Base-by-base conservation (phyloP, 2,888 invertebrate genomes). In the Apamea anceps region DNA sequence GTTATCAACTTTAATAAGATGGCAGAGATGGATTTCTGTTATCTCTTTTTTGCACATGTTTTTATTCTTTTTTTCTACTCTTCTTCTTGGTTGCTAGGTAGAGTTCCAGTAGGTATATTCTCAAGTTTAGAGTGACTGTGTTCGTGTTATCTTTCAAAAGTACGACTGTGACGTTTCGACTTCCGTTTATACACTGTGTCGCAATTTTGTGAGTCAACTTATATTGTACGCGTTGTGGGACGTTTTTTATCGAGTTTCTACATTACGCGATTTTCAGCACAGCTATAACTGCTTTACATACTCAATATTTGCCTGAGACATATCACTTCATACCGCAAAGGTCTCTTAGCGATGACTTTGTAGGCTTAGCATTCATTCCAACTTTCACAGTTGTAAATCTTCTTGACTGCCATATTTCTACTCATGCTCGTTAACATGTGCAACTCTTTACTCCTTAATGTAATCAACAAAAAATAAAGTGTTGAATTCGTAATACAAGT, bases 1-100 rank as follows among this genome's bases (percentile, higher is more conserved):
- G 81, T 80, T 80, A 84, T 80, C 81, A 77, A 67, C 63, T 77
- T 72, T 70, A 72, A 77, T 81, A 72, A 77, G 81, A 68, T 70
- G 51, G 25, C 60, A 37, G 48, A 62, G 32, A 72, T 68, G 54
- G 71, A 5, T 77, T 60, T 42, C 45, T 60, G 32, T 57, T 63
- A 0, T 60, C 45, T 72, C 13, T 15, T 72, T 62, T 62, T 81
- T 63, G 37, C 15, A 76, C 37, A 28, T 51, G 18, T 6, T 62
- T 21, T 32, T n/a, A n/a, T 37, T 62, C 21, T 21, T n/a, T 4
- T 13, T 32, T 15, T n/a, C 10, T 48, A 45, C 8, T 8, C 15
- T 67, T 80, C 32, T 48, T 15, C 18, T 18, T 72, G 21, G 15
- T 42, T 45, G 13, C 6, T 12, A 28, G 28, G 1, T 45, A 12